Base-by-base conservation (phyloP, 1,140 invertebrate species). In the Zeugodacus cucurbitae region DNA sequence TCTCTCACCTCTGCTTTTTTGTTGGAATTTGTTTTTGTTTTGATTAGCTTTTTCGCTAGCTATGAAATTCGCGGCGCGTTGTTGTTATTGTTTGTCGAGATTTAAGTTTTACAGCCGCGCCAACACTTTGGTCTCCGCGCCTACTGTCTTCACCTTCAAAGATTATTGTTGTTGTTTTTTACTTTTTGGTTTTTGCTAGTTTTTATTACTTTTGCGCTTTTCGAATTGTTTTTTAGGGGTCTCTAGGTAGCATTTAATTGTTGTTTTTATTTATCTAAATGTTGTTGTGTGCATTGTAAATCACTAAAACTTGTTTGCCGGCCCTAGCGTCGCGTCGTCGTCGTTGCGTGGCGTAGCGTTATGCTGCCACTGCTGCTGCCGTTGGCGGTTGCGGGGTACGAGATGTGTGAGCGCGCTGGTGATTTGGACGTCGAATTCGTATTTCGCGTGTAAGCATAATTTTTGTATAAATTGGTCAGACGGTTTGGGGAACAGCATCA, bases 381-480 rank as follows among this genome's bases (percentile, higher is more conserved):
- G 41, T 17, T 32, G 64, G 37, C 32, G 10, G 32, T 11, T 41
- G 37, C 6, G 70, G 70, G 34, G 32, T 17, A 29, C 6, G 26
- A n/a, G n/a, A n/a, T n/a, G 4, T 32, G 26, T 70, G 29, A 11
- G 14, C 29, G n/a, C 2, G 74, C 85, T n/a, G 29, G 85, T 32
- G 48, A 86, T 86, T 86, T 59, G 37, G 20, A 14, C n/a, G 6
- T n/a, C 44, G 48, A 22, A 86, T 26, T 20, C 26, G 70, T 29
- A 34, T 86, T 58, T 58, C n/a, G 29, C 26, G 54, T 86, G 85
- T 86, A 86, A 91, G 90, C 89, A 90, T 90, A 89, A 88, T 70
- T 89, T 90, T 89, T 88, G 91, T 93, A 93, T 93, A 93, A 93
- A 93, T 93, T 91, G 90, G 87, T 89, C 89, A 90, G 89, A 88